These are phyloP conservation scores for Cybosia mesomella DNA, from an alignment of 2,888 invertebrate genomes.

Conservation along the genomic window DNA sequence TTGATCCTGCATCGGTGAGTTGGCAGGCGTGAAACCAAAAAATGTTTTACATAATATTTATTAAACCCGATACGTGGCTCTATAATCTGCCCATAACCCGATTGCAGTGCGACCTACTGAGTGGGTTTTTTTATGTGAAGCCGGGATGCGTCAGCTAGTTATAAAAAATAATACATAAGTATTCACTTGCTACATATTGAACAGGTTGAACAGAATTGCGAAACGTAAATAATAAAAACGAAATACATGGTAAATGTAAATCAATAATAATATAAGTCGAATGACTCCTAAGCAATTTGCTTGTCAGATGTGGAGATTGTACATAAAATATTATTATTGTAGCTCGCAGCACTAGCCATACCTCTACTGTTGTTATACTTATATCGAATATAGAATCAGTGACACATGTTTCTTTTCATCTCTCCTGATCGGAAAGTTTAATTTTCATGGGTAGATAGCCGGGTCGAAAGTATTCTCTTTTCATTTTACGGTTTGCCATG, in stretches of 20 bases:
- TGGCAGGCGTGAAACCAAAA: too few relatives aligned
- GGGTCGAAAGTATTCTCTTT: too few relatives aligned
- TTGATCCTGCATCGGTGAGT: too few relatives aligned
- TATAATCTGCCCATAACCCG: too few relatives aligned
- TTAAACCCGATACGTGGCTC: too few relatives aligned
- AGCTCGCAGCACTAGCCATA: neutral
- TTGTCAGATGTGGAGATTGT: conserved; percentile 1
- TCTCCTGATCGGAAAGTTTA: too few relatives aligned
- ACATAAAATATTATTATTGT: neutral
- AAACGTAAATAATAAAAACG: neutral
- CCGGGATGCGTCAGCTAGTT: neutral
- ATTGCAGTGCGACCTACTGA: too few relatives aligned
- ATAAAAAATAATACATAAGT: neutral
- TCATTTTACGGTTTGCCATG: too few relatives aligned
- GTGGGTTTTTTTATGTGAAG: neutral
- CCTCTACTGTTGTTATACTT: neutral
- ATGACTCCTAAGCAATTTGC: neutral
- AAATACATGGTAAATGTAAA: neutral
- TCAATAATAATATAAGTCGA: neutral
- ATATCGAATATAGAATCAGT: neutral
- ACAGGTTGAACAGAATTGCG: neutral
- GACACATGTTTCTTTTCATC: neutral
- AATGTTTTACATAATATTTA: too few relatives aligned
- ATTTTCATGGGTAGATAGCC: too few relatives aligned
- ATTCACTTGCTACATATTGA: neutral